Evolutionary conservation across 2,113 vertebrate species (phyloP), one percentile per base, ranked within the genome.

Genomic region (Dinomys branickii): DNA sequence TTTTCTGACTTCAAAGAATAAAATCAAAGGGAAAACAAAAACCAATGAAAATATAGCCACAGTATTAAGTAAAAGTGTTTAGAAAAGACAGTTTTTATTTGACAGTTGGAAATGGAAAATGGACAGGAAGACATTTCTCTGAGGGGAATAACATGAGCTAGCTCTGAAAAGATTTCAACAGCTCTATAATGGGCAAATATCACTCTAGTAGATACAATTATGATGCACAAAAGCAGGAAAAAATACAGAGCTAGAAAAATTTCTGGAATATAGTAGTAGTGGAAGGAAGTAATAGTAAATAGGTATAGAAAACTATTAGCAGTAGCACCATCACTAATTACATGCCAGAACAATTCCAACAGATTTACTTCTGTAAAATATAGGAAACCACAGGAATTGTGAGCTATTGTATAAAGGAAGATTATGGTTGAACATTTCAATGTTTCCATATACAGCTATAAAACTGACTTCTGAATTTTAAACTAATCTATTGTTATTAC

Each of bases 391-490:
- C 6, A 77, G 12, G 30, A 63, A 81, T 77, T 71, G 69, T 87
- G 19, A 86, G 22, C 67, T 83, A 54, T 30, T 14, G 35, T 85
- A 2, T 81, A 88, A 91, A 67, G 22, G 5, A 17, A 77, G 16
- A 88, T 73, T 11, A 61, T 88, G 22, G 4, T 83, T 96, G 93
- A 92, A 86, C 2, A 59, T 73, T 56, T 92, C 12, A 59, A 61
- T 30, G 30, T 24, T 30, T 95, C 1, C 38, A 93, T 69, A 35
- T 12, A 81, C 1, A 86, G 2, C 38, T 89, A 71, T 67, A 83
- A 88, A 86, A 96, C n/a, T 88, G 6, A 12, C 83, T 96, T 89
- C 13, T 88, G 30, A 71, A 16, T 93, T 90, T 90, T 77, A 86
- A 78, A 90, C 67, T 77, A 65, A 90, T 63, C 19, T 71, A 59